These are phyloP conservation scores for Gonatopus flavifemur DNA, from an alignment of 1,140 invertebrate species.

Conservation along the genomic window DNA sequence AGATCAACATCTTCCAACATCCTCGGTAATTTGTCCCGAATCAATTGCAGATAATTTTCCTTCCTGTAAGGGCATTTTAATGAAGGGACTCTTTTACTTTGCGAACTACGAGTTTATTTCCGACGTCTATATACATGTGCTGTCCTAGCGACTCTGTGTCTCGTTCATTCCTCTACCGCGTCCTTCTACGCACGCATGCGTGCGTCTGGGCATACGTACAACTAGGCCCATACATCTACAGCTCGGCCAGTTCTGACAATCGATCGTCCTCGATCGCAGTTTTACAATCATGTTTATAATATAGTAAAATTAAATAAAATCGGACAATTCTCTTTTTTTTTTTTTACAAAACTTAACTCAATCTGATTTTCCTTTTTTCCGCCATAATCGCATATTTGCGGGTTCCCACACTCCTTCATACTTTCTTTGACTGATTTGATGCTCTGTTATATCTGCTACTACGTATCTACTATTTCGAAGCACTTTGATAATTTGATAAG, in stretches of 20 bases:
- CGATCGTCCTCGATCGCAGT: not conserved
- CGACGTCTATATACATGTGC: too few relatives aligned
- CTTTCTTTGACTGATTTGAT: not conserved
- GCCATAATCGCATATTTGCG: not conserved
- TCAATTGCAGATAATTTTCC: too few relatives aligned
- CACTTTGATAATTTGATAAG: constrained; percentile 25
- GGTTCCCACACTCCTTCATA: not conserved
- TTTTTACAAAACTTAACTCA: not conserved
- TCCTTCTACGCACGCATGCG: too few relatives aligned
- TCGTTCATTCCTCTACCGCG: too few relatives aligned
- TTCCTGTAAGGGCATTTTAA: too few relatives aligned
- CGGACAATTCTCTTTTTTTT: not conserved
- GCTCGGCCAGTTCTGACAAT: not conserved
- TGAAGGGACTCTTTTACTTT: too few relatives aligned
- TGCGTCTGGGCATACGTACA: too few relatives aligned
- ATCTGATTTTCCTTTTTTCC: not conserved
- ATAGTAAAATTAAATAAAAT: not conserved
- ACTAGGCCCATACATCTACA: constrained; percentile 14
- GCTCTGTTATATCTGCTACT: not conserved
- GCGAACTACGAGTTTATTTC: too few relatives aligned
- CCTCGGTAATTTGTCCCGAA: too few relatives aligned
- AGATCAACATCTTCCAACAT: too few relatives aligned
- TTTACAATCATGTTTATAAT: not conserved
- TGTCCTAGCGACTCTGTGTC: too few relatives aligned
- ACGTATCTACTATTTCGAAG: constrained; percentile 4